Evolutionary conservation across 2,888 invertebrate species (phyloP).

Genomic region (Melieria crassipennis): DNA sequence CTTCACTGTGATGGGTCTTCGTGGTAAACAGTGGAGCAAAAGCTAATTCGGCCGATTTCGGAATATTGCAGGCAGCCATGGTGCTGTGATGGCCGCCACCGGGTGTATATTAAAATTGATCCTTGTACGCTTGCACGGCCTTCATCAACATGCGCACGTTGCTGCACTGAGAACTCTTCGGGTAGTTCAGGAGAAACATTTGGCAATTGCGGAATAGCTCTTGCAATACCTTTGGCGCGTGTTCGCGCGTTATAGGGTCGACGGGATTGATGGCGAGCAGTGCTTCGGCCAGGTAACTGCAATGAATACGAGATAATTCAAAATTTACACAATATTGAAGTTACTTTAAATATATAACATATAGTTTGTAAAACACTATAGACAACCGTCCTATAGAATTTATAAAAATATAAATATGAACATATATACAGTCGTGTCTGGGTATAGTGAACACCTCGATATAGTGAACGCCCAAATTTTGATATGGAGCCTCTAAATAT

Average conservation of each 20-base stretch:
- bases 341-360: too few species aligned
- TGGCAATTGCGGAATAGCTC: constrained; percentile 81
- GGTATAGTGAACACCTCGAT: too few species aligned
- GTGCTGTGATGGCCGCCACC: constrained; percentile 7
- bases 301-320: constrained; percentile 45
- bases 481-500: too few species aligned
- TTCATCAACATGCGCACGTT: constrained; percentile 64
- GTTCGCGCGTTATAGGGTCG: constrained; percentile 83
- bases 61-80: too few species aligned
- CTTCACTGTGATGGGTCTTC: neutral
- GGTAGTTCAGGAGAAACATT: constrained; percentile 74
- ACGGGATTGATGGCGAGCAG: constrained; percentile 81
- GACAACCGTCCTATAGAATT: too few species aligned
- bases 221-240: constrained; percentile 80
- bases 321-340: neutral
- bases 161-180: constrained; percentile 71
- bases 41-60: too few species aligned
- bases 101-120: constrained; percentile 54
- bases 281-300: constrained; percentile 88
- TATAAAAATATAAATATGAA: too few species aligned
- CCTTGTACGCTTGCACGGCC: constrained; percentile 63
- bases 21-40: neutral
- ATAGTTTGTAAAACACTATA: too few species aligned
- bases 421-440: too few species aligned
- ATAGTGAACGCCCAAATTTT: too few species aligned